A percentile compares a stretch with the other conserved stretches of the same genome.
phyloP scores from a whole-genome alignment of 2,888 invertebrate genomes.

The Idaea biselata region DNA sequence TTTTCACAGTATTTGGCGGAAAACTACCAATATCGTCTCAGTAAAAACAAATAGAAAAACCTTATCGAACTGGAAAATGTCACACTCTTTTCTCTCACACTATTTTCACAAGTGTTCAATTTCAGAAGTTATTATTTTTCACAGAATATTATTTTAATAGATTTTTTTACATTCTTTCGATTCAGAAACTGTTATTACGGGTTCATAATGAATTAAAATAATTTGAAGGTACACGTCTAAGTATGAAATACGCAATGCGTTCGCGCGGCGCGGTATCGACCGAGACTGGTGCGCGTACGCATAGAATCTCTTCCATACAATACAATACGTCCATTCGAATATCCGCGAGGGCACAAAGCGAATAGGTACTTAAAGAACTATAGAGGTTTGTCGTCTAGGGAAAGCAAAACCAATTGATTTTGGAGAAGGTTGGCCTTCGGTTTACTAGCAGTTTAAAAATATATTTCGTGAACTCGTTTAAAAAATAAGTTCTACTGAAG shows the following conservation, averaged over 20 bases:
- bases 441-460: neutral
- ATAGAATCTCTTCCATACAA: slow-evolving; percentile 16
- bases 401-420: neutral
- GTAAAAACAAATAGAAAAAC: slow-evolving; percentile 54
- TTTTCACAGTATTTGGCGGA: neutral
- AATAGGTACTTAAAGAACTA: slow-evolving; percentile 4
- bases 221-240: neutral
- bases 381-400: neutral
- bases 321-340: slow-evolving; percentile 21
- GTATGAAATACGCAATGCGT: neutral
- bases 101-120: slow-evolving; percentile 23
- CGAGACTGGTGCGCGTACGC: slow-evolving; percentile 3
- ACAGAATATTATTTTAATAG: neutral
- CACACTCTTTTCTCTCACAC: slow-evolving; percentile 22
- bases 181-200: neutral
- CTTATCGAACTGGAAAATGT: slow-evolving; percentile 40
- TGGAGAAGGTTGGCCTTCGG: neutral
- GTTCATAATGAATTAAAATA: neutral
- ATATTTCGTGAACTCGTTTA: no score
- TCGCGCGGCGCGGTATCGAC: neutral
- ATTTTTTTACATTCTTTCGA: no score
- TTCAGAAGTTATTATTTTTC: slow-evolving; percentile 11
- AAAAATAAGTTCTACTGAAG: no score
- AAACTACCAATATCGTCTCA: slow-evolving; percentile 51
- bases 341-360: slow-evolving; percentile 29